Evolutionary conservation across 1,140 invertebrate species (phyloP).

Genomic region (Ips nitidus): DNA sequence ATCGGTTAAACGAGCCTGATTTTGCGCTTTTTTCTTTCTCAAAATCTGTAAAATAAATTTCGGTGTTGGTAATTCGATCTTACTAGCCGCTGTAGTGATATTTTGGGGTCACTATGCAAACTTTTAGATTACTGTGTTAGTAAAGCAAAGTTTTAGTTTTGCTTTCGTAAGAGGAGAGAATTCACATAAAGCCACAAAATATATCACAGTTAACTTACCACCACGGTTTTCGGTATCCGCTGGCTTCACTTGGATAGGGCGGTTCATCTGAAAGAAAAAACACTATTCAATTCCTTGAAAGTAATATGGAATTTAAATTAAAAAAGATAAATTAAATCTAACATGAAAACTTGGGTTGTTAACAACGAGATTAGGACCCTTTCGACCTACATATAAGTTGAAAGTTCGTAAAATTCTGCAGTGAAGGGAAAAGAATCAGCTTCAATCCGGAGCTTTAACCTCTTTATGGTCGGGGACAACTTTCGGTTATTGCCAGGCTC

Average conservation of each 20-base stretch:
- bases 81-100: neutral
- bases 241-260: slow-evolving; percentile 99
- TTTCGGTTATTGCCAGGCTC: slow-evolving; percentile 12
- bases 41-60: slow-evolving; percentile 39
- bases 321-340: slow-evolving; percentile 2
- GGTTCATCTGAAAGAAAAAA: slow-evolving; percentile 91
- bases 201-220: slow-evolving; percentile 65
- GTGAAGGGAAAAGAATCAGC: slow-evolving; percentile 17
- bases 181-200: slow-evolving; percentile 21
- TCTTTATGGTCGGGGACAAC: slow-evolving; percentile 22
- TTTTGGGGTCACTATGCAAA: slow-evolving; percentile 23
- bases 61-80: slow-evolving; percentile 26
- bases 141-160: neutral
- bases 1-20: slow-evolving; percentile 36
- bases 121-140: slow-evolving; percentile 22
- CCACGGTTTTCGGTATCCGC: slow-evolving; percentile 98
- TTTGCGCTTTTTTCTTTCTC: slow-evolving; percentile 38
- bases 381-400: slow-evolving; percentile 15
- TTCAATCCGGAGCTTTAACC: slow-evolving; percentile 14
- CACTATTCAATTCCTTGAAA: slow-evolving; percentile 13
- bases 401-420: slow-evolving; percentile 24
- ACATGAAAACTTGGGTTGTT: slow-evolving; percentile 8
- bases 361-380: slow-evolving; percentile 17
- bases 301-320: too few relatives aligned
- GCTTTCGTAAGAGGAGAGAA: neutral